Percentiles rank a stretch among this genome's conserved stretches.
These are phyloP conservation scores for Cyclopterus lumpus DNA, from an alignment of 2,797 vertebrate genomes.

Conservation along the genomic window DNA sequence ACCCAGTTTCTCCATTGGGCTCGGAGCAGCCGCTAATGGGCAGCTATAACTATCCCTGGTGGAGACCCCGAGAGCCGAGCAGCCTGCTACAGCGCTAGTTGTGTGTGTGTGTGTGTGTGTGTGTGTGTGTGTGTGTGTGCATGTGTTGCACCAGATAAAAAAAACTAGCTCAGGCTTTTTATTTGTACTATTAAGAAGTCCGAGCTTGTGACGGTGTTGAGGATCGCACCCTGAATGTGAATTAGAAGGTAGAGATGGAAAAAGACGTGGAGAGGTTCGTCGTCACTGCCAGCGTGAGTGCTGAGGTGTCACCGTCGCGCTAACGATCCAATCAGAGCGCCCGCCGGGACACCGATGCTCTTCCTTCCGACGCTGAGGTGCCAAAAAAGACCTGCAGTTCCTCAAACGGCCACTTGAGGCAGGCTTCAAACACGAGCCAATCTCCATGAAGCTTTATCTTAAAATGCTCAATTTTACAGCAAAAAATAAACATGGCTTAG, in stretches of 20 bases:
- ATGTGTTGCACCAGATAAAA: background rate
- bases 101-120: slow-evolving; percentile 22
- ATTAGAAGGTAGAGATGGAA: background rate
- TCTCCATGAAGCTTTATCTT: background rate
- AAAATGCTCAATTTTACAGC: too few relatives aligned
- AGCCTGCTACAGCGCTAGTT: slow-evolving; percentile 1
- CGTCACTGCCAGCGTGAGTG: slow-evolving; percentile 52
- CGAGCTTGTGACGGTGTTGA: background rate
- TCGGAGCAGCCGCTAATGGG: slow-evolving; percentile 76
- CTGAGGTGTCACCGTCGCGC: slow-evolving; percentile 69
- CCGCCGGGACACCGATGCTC: slow-evolving; percentile 41
- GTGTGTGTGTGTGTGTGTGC: slow-evolving; percentile 19
- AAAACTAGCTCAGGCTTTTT: background rate
- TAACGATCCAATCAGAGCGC: slow-evolving; percentile 79
- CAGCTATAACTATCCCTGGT: slow-evolving; percentile 76
- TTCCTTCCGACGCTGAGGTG: too few relatives aligned
- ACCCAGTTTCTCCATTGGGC: slow-evolving; percentile 80
- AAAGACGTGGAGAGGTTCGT: slow-evolving; percentile 31
- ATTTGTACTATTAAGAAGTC: background rate
- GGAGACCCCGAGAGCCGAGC: slow-evolving; percentile 66
- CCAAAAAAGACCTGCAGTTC: background rate
- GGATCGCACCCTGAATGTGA: background rate
- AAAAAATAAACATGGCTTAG: too few relatives aligned
- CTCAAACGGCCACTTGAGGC: background rate
- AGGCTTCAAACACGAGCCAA: background rate